These are phyloP conservation scores for Petrosia ficiformis DNA, from an alignment of 37 sponge, comb jelly and placozoan genomes.

Conservation along the genomic window DNA sequence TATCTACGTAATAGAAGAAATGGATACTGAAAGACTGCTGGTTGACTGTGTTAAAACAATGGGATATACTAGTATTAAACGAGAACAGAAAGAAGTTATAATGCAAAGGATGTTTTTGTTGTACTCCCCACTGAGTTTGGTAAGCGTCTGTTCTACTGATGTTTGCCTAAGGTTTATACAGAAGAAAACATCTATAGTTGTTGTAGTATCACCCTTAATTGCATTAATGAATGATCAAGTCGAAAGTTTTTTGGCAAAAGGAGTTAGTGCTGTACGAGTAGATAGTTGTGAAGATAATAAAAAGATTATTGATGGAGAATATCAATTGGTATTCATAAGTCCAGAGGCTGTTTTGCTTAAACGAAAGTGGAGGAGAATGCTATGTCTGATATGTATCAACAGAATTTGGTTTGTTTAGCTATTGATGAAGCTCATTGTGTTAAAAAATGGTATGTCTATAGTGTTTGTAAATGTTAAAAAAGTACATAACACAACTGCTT, in stretches of 20 bases:
- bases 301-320: neutral
- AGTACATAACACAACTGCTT: too few relatives aligned
- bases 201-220: neutral
- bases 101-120: neutral
- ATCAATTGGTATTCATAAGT: neutral
- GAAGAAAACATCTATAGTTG: neutral
- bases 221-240: neutral
- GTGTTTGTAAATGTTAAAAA: too few relatives aligned
- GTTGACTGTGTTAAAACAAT: too few relatives aligned
- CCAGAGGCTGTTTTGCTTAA: neutral
- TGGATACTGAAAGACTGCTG: too few relatives aligned
- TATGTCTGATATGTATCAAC: neutral
- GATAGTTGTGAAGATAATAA: neutral
- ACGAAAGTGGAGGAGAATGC: neutral
- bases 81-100: neutral
- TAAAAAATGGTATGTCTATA: neutral
- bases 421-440: neutral
- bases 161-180: neutral
- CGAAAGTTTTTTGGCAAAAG: neutral
- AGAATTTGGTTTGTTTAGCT: neutral
- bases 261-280: neutral
- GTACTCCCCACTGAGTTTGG: neutral
- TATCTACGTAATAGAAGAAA: too few relatives aligned
- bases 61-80: neutral
- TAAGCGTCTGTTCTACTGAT: neutral